phyloP scores from a whole-genome alignment of 2,888 invertebrate genomes.

The Pharmacophagus antenor region DNA sequence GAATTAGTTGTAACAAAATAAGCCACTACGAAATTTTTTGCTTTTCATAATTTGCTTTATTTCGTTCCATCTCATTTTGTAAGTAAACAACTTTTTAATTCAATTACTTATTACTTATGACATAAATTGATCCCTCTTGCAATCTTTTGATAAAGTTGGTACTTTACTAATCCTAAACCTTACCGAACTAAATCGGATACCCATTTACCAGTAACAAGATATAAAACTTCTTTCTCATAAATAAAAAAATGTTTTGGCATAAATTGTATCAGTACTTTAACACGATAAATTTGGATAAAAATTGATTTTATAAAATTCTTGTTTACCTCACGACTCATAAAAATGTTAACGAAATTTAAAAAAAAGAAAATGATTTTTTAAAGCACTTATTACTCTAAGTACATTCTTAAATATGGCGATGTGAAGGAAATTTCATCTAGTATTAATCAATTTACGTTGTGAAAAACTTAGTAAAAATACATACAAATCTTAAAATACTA shows the following conservation, averaged over 20 bases:
- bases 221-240: not conserved
- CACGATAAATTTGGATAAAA: too few species aligned
- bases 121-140: not conserved
- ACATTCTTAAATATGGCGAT: too few species aligned
- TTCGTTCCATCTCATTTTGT: not conserved
- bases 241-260: not conserved
- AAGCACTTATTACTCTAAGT: not conserved
- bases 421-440: not conserved
- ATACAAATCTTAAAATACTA: too few species aligned
- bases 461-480: not conserved
- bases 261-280: too few species aligned
- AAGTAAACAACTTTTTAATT: not conserved
- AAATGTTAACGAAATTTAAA: not conserved
- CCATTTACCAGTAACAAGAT: not conserved
- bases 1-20: too few species aligned
- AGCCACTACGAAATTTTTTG: not conserved
- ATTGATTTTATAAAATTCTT: too few species aligned
- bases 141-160: not conserved
- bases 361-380: not conserved
- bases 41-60: not conserved
- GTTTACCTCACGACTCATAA: too few species aligned
- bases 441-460: not conserved
- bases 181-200: not conserved
- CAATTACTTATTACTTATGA: not conserved
- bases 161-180: not conserved